Evolutionary conservation across 2,888 invertebrate species (phyloP).

Genomic region (Zootermopsis nevadensis): DNA sequence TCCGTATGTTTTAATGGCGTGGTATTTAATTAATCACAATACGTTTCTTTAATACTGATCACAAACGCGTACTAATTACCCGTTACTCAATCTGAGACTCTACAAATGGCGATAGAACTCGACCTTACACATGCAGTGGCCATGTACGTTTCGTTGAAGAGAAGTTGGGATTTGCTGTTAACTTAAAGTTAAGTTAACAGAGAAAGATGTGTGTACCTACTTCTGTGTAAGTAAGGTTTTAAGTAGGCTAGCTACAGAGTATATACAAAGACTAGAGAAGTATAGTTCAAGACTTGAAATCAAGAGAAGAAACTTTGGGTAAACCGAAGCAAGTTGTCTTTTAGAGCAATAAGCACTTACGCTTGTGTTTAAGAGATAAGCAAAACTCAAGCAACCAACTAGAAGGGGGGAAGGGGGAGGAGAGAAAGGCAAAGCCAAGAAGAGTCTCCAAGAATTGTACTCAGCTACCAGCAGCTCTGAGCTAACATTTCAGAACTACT

Average conservation of each 20-base stretch:
- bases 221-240: slow-evolving; percentile 21
- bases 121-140: not conserved
- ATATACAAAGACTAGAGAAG: slow-evolving; percentile 2
- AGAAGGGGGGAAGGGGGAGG: not conserved
- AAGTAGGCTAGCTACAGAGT: slow-evolving; percentile 21
- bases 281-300: slow-evolving; percentile 20
- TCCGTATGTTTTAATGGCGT: too few species aligned
- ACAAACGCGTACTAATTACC: too few species aligned
- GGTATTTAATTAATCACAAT: too few species aligned
- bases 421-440: not conserved
- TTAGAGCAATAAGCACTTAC: slow-evolving; percentile 24
- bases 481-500: not conserved
- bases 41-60: too few species aligned
- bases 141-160: not conserved
- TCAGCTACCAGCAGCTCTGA: slow-evolving; percentile 16
- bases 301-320: not conserved
- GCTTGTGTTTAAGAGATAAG: slow-evolving; percentile 32
- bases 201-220: slow-evolving; percentile 22
- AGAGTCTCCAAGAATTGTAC: slow-evolving; percentile 13
- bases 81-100: too few species aligned
- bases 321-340: slow-evolving; percentile 1
- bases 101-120: too few species aligned
- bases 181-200: slow-evolving; percentile 20
- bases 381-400: slow-evolving; percentile 8
- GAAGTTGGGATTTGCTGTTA: not conserved